phyloP scores from a whole-genome alignment of 2,113 vertebrate genomes.

The human region GRCh38 chr18:9708501-9709000 shows the following conservation, averaged over 20 bases:
- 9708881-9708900: slow-evolving; percentile 62
- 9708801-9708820: neutral
- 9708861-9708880: slow-evolving; percentile 1
- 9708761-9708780: neutral
- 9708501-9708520: no score
- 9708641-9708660: neutral
- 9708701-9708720: neutral
- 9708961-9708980: neutral
- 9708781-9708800: neutral
- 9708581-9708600: neutral
- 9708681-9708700: neutral
- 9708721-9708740: neutral
- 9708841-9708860: no score
- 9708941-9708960: neutral
- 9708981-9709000: no score
- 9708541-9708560: neutral
- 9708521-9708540: neutral
- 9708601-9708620: accelerated
- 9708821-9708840: accelerated
- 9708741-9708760: neutral
- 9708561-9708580: neutral
- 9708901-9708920: neutral
- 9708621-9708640: neutral
- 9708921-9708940: neutral
- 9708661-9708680: neutral